Base-by-base conservation (phyloP, 2,888 invertebrate species). In the Epirrita christyi region DNA sequence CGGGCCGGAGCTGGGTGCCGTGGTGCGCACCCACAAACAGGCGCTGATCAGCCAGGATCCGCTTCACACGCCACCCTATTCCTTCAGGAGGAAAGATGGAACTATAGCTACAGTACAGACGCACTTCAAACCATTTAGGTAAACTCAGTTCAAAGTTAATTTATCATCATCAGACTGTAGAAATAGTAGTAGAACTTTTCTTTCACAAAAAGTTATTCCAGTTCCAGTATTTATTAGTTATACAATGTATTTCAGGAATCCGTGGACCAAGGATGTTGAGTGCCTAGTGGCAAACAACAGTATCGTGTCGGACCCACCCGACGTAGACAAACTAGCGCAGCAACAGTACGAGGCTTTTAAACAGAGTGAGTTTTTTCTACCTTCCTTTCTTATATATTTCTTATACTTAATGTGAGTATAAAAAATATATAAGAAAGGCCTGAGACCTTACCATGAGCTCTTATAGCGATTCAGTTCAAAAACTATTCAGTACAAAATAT, bases 231-330 rank as follows among this genome's bases (percentile, higher is more conserved):
- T n/a, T 9, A n/a, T 7, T 7, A 36, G 8, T 28, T n/a, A 10
- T n/a, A 1, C 11, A 10, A 9, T 28, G 8, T 32, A 6, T 13
- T 43, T 0, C 71, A 91, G 90, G 73, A 98, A 98, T 87, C 98
- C 98, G 0, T 98, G 98, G 98, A 98, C 98, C 0, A 97, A 97
- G 59, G 98, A 98, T 76, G 95, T 97, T 61, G 98, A 98, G 77
- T 97, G 96, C 78, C 93, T 98, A 64, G 96, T 98, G 66, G 96
- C 97, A 0, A 97, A 96, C 82, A 98, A 98, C 87, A 95, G 95
- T 0, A 93, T 97, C 44, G 93, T 97, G 58, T 42, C 68, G 0
- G 81, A 81, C 38, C 40, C 56, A 8, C 55, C 63, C 4, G 38
- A 64, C 2, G 61, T 2, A 2, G 59, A 3, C 0, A 76, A 73